phyloP scores from a whole-genome alignment of 37 sponge, comb jelly and placozoan genomes.

The Chondrosia reniformis region DNA sequence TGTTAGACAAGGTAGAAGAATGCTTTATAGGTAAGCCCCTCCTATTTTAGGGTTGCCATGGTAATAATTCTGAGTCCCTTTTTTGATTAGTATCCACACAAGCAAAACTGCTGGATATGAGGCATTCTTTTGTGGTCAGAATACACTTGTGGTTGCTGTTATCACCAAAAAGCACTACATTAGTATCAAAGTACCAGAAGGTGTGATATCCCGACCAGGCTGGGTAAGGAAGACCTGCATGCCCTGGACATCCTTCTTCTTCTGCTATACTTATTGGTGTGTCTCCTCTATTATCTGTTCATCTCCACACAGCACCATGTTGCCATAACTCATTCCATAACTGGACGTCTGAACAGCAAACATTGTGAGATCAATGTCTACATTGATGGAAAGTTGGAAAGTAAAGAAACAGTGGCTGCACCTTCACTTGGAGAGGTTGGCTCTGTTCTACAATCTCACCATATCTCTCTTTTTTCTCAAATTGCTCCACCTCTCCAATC shows the following conservation, averaged over 20 bases:
- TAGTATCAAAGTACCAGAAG: constrained; percentile 40
- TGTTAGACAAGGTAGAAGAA: constrained; percentile 34
- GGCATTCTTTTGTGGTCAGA: constrained; percentile 72
- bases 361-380: constrained; percentile 60
- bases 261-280: background rate
- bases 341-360: constrained; percentile 23
- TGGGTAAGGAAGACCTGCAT: constrained; percentile 52
- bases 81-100: constrained; percentile 71
- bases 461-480: background rate
- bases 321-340: constrained; percentile 39
- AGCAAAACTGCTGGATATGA: constrained; percentile 76
- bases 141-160: constrained; percentile 69
- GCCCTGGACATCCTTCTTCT: background rate
- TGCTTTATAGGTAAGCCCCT: constrained; percentile 62
- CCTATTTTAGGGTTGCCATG: too few species aligned
- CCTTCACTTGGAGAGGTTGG: constrained; percentile 65
- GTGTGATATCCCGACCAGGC: constrained; percentile 24
- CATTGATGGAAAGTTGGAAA: constrained; percentile 50
- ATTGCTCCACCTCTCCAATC: background rate
- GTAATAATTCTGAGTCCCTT: too few species aligned
- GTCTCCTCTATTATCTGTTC: constrained; percentile 16
- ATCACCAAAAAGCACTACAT: constrained; percentile 71
- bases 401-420: constrained; percentile 35
- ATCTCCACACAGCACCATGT: constrained; percentile 59
- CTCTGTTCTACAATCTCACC: background rate